Evolutionary conservation across 1,140 invertebrate genomes (phyloP).

Genomic region (Amyelois transitella): DNA sequence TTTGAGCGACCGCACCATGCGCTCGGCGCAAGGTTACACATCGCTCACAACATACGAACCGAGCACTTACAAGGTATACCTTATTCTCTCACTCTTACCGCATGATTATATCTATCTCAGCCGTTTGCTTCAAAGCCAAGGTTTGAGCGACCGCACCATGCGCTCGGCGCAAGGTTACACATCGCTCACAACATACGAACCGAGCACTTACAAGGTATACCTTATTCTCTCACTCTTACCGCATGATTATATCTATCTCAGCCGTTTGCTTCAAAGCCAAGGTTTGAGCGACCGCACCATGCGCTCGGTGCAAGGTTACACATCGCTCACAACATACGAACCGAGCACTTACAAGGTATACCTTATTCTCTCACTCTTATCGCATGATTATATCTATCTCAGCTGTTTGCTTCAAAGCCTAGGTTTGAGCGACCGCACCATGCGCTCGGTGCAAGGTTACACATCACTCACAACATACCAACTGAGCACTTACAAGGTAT

Average conservation of each 20-base stretch:
- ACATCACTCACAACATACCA: constrained; percentile 50
- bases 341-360: no score
- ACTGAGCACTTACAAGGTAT: no score
- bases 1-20: constrained; percentile 53
- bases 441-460: constrained; percentile 51
- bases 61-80: constrained; percentile 31
- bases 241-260: no score
- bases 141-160: constrained; percentile 59
- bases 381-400: no score
- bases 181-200: constrained; percentile 50
- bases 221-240: neutral
- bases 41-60: constrained; percentile 50
- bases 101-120: no score
- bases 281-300: constrained; percentile 58
- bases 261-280: no score
- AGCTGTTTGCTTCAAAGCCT: no score
- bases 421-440: constrained; percentile 56
- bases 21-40: constrained; percentile 43
- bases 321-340: constrained; percentile 48
- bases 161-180: constrained; percentile 46
- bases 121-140: no score
- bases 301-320: constrained; percentile 49
- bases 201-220: constrained; percentile 28
- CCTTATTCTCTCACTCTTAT: no score
- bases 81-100: neutral